Evolutionary conservation across 2,113 vertebrate genomes (phyloP), one percentile per base, ranked within the genome.

Genomic region (Zosterops borbonicus): DNA sequence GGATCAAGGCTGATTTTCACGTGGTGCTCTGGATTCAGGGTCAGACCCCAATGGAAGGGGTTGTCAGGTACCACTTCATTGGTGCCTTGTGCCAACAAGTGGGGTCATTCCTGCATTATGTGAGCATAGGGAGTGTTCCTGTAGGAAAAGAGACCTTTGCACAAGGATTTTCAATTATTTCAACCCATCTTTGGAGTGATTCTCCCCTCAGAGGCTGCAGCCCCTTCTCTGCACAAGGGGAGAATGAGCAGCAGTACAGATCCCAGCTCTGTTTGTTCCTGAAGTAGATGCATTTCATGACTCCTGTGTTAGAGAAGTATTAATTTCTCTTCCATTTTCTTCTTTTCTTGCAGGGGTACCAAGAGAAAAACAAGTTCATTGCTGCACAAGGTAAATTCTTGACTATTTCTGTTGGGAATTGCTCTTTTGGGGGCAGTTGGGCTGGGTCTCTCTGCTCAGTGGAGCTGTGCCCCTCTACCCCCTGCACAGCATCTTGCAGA

Each of bases 281-380:
- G 39, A 17, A 29, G 7, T 3, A 37, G 37, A 5, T 80, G 24
- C 8, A 19, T 35, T 37, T 79, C 11, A 3, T 63, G 18, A 39
- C 27, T 60, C 24, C 37, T 18, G 11, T 44, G 17, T 83, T 50
- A 49, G 60, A 77, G 8, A 55, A 77, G 44, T 42, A 8, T 0
- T 70, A 1, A 16, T 33, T 68, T 87, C 14, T 81, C 41, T 29
- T 28, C 50, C 8, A 58, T 58, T 52, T 64, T n/a, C 25, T 49
- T 59, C n/a, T 83, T 71, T 14, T 62, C 47, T 84, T 82, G 1
- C 68, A 99, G 99, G 99, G 99, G 74, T 99, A 99, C 98, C 99
- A 99, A 97, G 99, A 99, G 96, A 99, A 99, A 97, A 99, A 99
- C 96, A 99, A 99, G 96, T 99, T 99, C 94, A 99, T 99, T 96